A percentile compares a stretch with the other conserved stretches of the same genome.
Evolutionary conservation across 2,797 vertebrate species (phyloP).

Genomic region (Mionectes olivaceus): DNA sequence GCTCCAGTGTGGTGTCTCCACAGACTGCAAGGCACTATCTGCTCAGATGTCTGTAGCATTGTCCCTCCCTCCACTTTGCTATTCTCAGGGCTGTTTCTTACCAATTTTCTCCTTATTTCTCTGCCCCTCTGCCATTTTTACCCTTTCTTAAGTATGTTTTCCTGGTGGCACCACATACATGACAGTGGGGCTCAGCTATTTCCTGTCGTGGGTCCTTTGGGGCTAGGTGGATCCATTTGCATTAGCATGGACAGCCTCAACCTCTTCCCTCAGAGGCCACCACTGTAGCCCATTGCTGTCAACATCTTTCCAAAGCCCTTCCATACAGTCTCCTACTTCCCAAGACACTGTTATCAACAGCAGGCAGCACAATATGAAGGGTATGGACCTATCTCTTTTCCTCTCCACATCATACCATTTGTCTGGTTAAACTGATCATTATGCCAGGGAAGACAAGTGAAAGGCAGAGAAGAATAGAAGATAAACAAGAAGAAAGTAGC

Average conservation of each 20-base stretch:
- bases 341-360: not conserved
- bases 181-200: not conserved
- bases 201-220: not conserved
- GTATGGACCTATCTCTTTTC: not conserved
- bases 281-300: not conserved
- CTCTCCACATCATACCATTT: fast-evolving
- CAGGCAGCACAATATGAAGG: not conserved
- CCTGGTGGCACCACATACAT: not conserved
- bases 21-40: not conserved
- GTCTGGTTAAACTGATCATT: not conserved
- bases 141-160: not conserved
- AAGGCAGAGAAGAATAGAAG: not conserved
- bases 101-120: not conserved
- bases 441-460: not conserved
- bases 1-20: fast-evolving
- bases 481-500: not conserved
- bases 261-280: not conserved
- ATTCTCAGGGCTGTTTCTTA: not conserved
- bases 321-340: not conserved
- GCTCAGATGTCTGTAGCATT: not conserved
- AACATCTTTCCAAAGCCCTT: not conserved
- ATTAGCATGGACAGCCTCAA: fast-evolving
- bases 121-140: not conserved
- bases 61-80: not conserved
- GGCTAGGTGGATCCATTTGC: fast-evolving